Evolutionary conservation across 2,797 vertebrate species (phyloP).

Genomic region (Hippoglossus hippoglossus): DNA sequence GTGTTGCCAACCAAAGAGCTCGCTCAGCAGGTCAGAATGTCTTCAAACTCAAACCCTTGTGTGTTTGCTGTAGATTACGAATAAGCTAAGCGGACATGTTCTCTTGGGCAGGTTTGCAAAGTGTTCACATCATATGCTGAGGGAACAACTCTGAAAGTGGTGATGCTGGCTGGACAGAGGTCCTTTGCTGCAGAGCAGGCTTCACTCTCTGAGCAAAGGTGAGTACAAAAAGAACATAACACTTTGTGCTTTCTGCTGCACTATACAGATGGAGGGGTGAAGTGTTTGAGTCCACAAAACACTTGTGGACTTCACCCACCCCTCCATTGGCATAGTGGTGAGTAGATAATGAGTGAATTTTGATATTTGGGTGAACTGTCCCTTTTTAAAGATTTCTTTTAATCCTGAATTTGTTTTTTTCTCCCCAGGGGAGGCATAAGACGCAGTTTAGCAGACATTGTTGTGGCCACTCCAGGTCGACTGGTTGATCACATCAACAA

Average conservation of each 20-base stretch:
- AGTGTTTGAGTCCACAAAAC: too few species aligned
- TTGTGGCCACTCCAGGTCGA: slow-evolving; percentile 94
- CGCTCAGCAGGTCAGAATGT: slow-evolving; percentile 90
- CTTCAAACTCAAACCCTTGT: background rate
- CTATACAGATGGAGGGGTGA: too few species aligned
- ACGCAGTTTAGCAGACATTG: slow-evolving; percentile 91
- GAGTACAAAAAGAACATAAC: too few species aligned
- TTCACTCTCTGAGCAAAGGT: slow-evolving; percentile 87
- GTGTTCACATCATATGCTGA: slow-evolving; percentile 91
- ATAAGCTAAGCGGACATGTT: background rate
- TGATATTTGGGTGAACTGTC: too few species aligned
- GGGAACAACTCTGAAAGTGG: slow-evolving; percentile 87
- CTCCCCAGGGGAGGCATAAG: slow-evolving; percentile 70
- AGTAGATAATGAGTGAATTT: too few species aligned
- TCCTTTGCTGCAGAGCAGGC: slow-evolving; percentile 89
- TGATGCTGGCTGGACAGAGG: slow-evolving; percentile 90
- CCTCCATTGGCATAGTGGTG: too few species aligned
- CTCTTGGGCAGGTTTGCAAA: slow-evolving; percentile 86
- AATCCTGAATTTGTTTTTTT: background rate
- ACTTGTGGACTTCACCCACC: too few species aligned
- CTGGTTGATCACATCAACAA: slow-evolving; percentile 95
- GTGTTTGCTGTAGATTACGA: background rate
- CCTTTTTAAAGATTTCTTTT: background rate
- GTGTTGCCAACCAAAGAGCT: slow-evolving; percentile 97
- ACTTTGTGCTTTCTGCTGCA: too few species aligned